Base-by-base conservation (phyloP, 1,140 invertebrate species). In the Nebria ingens region DNA sequence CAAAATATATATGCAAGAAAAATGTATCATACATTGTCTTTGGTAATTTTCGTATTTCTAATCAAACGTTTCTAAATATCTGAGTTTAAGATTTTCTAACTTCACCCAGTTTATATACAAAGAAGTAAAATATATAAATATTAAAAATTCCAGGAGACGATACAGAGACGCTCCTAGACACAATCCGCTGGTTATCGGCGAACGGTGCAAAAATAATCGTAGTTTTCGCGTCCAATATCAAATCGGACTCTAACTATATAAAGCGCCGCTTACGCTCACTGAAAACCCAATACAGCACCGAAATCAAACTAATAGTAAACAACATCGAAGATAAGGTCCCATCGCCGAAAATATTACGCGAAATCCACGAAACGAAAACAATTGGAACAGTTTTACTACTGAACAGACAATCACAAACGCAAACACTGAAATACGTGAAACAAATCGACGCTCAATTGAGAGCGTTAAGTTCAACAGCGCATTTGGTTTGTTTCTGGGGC, bases 161-260 rank as follows among this genome's bases (percentile, higher is more conserved):
- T 0, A 89, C 89, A 19, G 90, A 92, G 2, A 89, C 94, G 66
- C 93, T 91, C 53, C 73, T 94, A 2, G 91, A 97, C 67, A 65
- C 96, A 40, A 80, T 83, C 3, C 84, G 93, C 67, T 97, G 92
- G 91, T 72, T 96, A 52, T 78, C 91, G 11, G 67, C 86, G 21
- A 74, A 90, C 62, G 92, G 91, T 2, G 89, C 86, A 2, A 81
- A 74, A 57, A 87, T 85, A 65, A 64, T 97, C 0, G 73, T 95
- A 0, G 55, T 68, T 20, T 60, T 59, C 2, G n/a, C n/a, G n/a
- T 55, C 62, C 1, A 65, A 68, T 45, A 57, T 57, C 0, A 66
- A 68, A 59, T 21, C 60, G 2, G 59, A 61, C 57, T 59, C 62
- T 53, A 56, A 54, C 21, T 53, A 64, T 49, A 57, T 67, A 25